Percentiles rank a stretch among this genome's conserved stretches.
Evolutionary conservation across 2,888 invertebrate species (phyloP).

Genomic region (Resseliella maxima): DNA sequence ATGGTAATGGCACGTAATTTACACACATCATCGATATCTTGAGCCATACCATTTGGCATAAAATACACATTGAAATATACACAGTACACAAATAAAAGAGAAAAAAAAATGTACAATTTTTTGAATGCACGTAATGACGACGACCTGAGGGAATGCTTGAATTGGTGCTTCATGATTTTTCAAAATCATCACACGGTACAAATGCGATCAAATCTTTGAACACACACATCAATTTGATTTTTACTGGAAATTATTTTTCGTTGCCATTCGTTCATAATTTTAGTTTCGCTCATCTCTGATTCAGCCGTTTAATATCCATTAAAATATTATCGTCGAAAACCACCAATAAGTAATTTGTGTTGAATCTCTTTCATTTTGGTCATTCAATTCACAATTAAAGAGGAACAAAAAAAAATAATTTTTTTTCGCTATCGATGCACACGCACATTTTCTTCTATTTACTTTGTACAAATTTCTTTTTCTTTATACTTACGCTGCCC

Average conservation of each 20-base stretch:
- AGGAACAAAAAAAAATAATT: background rate
- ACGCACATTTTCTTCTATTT: slow-evolving; percentile 22
- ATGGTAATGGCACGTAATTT: slow-evolving; percentile 56
- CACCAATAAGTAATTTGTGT: too few relatives aligned
- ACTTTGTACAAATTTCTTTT: slow-evolving; percentile 8
- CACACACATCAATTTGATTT: background rate
- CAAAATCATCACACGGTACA: slow-evolving; percentile 14
- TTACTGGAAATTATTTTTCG: background rate
- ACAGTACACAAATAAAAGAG: background rate
- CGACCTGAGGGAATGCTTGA: slow-evolving; percentile 50
- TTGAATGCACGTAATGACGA: slow-evolving; percentile 45
- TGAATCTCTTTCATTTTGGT: too few relatives aligned
- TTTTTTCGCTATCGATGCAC: background rate
- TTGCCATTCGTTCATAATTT: background rate
- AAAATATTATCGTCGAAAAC: too few relatives aligned
- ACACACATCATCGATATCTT: slow-evolving; percentile 37
- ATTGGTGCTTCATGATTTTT: slow-evolving; percentile 27
- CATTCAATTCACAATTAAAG: slow-evolving; percentile 29
- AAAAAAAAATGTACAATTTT: background rate
- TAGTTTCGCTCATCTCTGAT: too few relatives aligned
- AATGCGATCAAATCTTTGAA: background rate
- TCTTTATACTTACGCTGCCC: slow-evolving; percentile 73
- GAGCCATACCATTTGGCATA: background rate
- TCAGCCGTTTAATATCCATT: too few relatives aligned
- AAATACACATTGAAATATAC: slow-evolving; percentile 5